These are phyloP conservation scores for Trematomus bernacchii DNA, from an alignment of 2,797 vertebrate genomes.

Conservation along the genomic window DNA sequence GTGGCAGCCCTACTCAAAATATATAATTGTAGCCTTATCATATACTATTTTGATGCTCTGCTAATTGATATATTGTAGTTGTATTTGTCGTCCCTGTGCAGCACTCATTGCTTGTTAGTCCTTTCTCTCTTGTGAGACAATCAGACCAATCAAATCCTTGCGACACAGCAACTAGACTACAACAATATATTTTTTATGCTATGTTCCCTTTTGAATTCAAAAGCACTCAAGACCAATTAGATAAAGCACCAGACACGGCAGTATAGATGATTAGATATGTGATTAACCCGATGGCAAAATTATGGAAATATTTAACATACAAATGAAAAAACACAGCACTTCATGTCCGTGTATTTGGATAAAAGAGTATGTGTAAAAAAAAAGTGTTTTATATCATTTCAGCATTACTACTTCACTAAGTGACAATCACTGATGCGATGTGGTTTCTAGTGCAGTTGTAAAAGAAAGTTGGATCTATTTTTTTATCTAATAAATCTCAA, in stretches of 20 bases:
- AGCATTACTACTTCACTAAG: neutral
- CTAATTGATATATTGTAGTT: slow-evolving; percentile 40
- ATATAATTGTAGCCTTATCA: neutral
- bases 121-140: slow-evolving; percentile 44
- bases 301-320: slow-evolving; percentile 33
- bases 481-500: neutral
- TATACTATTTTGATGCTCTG: neutral
- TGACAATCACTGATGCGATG: neutral
- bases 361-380: slow-evolving; percentile 1
- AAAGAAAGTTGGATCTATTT: neutral
- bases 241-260: slow-evolving; percentile 16
- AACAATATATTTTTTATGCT: slow-evolving; percentile 14
- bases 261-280: slow-evolving; percentile 51
- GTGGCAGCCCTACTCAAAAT: neutral
- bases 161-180: slow-evolving; percentile 19
- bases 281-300: slow-evolving; percentile 36
- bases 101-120: slow-evolving; percentile 65
- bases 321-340: slow-evolving; percentile 20
- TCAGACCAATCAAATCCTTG: slow-evolving; percentile 49
- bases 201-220: slow-evolving; percentile 39
- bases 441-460: neutral
- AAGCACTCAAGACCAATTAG: slow-evolving; percentile 56
- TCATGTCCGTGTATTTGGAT: neutral
- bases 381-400: neutral
- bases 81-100: slow-evolving; percentile 48